Conservation (phyloP, 2,797 vertebrate species). For the Darevskia mixta region DNA sequence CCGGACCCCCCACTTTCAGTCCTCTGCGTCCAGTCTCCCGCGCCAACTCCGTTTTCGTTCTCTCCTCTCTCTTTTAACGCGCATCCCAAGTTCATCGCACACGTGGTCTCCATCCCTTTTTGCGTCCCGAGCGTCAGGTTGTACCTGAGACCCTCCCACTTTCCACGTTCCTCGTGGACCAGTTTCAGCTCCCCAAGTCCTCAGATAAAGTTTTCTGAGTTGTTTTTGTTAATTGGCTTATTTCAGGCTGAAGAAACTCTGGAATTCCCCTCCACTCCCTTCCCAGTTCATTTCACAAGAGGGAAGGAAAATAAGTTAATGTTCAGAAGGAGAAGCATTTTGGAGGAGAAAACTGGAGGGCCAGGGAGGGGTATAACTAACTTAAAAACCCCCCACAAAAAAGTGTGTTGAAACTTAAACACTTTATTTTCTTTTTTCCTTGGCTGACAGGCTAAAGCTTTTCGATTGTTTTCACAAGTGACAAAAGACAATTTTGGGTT, state of each 20-base stretch:
- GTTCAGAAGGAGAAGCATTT: background rate
- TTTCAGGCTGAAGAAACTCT: background rate
- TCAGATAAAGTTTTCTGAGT: background rate
- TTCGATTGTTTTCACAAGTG: background rate
- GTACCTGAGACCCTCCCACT: background rate
- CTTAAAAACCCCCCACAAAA: background rate
- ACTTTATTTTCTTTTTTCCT: background rate
- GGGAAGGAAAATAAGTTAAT: background rate
- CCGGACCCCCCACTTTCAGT: too few species aligned
- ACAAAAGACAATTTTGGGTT: background rate
- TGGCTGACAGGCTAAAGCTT: background rate
- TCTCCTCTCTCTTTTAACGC: background rate
- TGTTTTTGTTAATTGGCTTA: too few species aligned
- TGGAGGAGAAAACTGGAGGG: background rate
- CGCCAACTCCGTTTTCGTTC: rapidly evolving
- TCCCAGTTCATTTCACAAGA: background rate
- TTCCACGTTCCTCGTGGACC: background rate
- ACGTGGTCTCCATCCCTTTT: background rate
- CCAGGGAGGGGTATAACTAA: background rate
- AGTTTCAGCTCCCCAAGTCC: background rate
- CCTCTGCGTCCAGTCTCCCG: rapidly evolving
- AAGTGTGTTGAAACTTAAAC: background rate
- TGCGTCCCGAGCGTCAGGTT: background rate
- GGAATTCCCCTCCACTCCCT: constrained; percentile 8
- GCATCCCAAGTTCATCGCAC: background rate